phyloP scores from a whole-genome alignment of 2,797 vertebrate species.

The Sebastes steindachneri region DNA sequence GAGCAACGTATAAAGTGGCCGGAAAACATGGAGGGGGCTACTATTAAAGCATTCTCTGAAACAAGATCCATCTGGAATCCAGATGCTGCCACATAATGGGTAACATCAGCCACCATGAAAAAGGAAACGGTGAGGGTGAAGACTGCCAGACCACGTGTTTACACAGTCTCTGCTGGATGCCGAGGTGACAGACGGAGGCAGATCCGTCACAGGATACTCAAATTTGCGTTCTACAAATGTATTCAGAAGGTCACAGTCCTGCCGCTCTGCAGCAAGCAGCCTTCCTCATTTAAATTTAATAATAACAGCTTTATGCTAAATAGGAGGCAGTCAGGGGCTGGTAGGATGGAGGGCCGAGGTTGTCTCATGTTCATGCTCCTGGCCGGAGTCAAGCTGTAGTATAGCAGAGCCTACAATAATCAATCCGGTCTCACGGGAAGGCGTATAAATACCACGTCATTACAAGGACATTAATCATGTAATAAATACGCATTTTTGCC shows the following conservation, averaged over 20 bases:
- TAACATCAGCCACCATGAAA: conserved; percentile 57
- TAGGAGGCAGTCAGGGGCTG: conserved; percentile 56
- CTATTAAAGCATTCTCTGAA: conserved; percentile 55
- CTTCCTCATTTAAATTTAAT: conserved; percentile 80
- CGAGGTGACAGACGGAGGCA: conserved; percentile 64
- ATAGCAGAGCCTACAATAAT: background rate
- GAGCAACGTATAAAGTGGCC: conserved; percentile 12
- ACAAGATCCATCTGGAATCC: conserved; percentile 49
- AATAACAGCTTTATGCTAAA: conserved; percentile 78
- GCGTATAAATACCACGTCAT: too few relatives aligned
- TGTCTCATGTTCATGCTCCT: conserved; percentile 22
- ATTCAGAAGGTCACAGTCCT: conserved; percentile 79
- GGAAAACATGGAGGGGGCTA: conserved; percentile 41
- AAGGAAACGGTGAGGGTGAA: conserved; percentile 44
- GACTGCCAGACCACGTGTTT: conserved; percentile 39
- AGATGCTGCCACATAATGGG: conserved; percentile 54
- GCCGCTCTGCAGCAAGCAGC: conserved; percentile 68
- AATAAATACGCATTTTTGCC: too few relatives aligned
- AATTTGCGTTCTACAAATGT: conserved; percentile 72
- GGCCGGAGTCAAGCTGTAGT: conserved; percentile 4
- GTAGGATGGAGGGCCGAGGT: conserved; percentile 21
- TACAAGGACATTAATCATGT: too few relatives aligned
- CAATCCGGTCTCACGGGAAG: too few relatives aligned
- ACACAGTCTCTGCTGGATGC: conserved; percentile 38
- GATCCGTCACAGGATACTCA: conserved; percentile 74